Evolutionary conservation across 2,888 invertebrate species (phyloP), one percentile per base, ranked within the genome.

Genomic region (Volucella bombylans): DNA sequence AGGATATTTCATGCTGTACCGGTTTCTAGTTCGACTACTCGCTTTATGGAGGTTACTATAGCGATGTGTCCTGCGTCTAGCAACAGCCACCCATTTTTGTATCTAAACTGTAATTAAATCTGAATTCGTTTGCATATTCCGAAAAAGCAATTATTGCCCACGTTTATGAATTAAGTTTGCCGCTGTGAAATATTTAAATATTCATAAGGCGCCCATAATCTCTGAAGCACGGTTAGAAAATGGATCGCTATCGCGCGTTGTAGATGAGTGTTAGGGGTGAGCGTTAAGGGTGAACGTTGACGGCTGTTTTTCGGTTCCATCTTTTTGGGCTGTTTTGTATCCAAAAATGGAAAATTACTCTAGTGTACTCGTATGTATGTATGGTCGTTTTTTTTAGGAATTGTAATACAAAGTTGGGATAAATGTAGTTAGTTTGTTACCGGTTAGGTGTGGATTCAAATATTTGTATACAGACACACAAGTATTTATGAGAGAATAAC

Each of bases 51-150:
- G 31, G 31, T 31, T 31, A 31, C 31, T 31, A 31, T 31, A 31
- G 31, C 6, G 31, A 31, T 31, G 6, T 31, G 6, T 31, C 31
- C 31, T 31, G 31, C 31, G 31, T 31, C 6, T 31, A 31, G 31
- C 31, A 31, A 4, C 31, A 31, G 31, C 31, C 31, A 31, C 31
- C 31, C 74, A 83, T 74, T 79, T 83, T 83, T 80, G 83, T 80
- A 74, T 74, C 83, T 80, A 83, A 83, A 83, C 80, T 83, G 83
- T 80, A 80, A 83, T 83, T 83, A 83, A 83, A 83, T 83, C 80
- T 83, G 83, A 83, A 83, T 83, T 80, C 83, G 74, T 83, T 83
- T 79, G 83, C 83, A 83, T 83, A 83, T 83, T 83, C 74, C 74
- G 79, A 83, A 83, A 72, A 83, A 83, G 83, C 83, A 83, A 80